Base-by-base conservation (phyloP, 2,797 vertebrate genomes). In the Acanthurus tractus region DNA sequence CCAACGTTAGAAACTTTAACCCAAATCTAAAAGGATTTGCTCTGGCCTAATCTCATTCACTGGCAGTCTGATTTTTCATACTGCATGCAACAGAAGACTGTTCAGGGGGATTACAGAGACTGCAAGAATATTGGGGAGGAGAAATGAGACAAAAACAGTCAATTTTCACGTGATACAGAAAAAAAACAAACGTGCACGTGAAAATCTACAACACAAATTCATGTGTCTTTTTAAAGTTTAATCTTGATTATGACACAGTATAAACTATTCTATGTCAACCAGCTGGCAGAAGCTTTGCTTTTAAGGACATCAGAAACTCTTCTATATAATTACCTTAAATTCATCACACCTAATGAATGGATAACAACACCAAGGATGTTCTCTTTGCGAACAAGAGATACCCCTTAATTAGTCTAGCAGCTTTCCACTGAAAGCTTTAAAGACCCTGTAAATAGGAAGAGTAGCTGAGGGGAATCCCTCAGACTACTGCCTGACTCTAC, bases 21-120 rank as follows among this genome's bases (percentile, higher is more conserved):
- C 75, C 45, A 76, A 78, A 88, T 88, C 75, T 85, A 84, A 90
- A 88, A 85, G 85, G 85, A 90, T 93, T 92, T 86, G 29, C 75
- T 65, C 55, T 0, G 45, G 72, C 61, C 68, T 84, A 85, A 92
- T 93, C 89, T 81, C 83, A 83, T 74, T 81, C 74, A 48, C 70
- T 29, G 65, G 70, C 66, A 62, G 72, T 86, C 77, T 61, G 78
- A 78, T 81, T 87, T 85, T 80, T 88, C 58, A 78, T 74, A 72
- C 65, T 71, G 69, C 79, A 75, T 76, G 79, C 67, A 64, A 82
- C 63, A 77, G 63, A 59, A 76, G 85, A 78, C 1, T 4, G 23
- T 57, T 81, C 64, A 74, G 23, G 49, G 50, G 81, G 85, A 91
- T 90, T 90, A 85, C 1, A 38, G 45, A 18, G 38, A 44, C 61